Evolutionary conservation across 2,797 vertebrate genomes (phyloP).

Genomic region (Lagocephalus sceleratus): DNA sequence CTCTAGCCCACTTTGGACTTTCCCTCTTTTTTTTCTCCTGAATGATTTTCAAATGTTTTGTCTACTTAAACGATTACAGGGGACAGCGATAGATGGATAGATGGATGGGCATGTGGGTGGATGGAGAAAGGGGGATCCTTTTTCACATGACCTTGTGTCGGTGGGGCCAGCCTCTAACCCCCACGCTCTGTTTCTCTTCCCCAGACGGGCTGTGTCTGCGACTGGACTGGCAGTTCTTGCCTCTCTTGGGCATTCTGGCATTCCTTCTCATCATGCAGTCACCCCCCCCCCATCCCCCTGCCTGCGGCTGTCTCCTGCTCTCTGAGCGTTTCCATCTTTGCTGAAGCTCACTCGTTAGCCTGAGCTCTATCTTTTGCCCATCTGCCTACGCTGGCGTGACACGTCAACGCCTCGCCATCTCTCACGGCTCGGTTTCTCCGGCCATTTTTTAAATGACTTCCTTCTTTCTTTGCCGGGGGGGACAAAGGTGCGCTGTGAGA

Average conservation of each 20-base stretch:
- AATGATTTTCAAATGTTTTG: slow-evolving; percentile 63
- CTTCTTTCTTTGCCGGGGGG: not conserved
- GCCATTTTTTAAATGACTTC: slow-evolving; percentile 5
- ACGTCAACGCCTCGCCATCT: slow-evolving; percentile 16
- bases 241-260: slow-evolving; percentile 91
- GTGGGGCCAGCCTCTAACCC: slow-evolving; percentile 72
- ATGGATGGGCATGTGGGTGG: slow-evolving; percentile 49
- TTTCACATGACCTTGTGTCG: slow-evolving; percentile 87
- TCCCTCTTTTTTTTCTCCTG: slow-evolving; percentile 2
- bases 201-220: slow-evolving; percentile 81
- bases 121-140: slow-evolving; percentile 69
- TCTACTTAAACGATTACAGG: slow-evolving; percentile 72
- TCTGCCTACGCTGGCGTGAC: slow-evolving; percentile 26
- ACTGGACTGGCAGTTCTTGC: slow-evolving; percentile 79
- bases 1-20: not conserved
- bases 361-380: slow-evolving; percentile 34
- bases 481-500: not conserved
- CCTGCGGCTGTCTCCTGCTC: slow-evolving; percentile 64
- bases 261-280: slow-evolving; percentile 66
- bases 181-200: slow-evolving; percentile 59
- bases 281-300: slow-evolving; percentile 51
- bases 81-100: slow-evolving; percentile 59
- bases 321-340: slow-evolving; percentile 63
- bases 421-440: slow-evolving; percentile 8
- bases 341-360: slow-evolving; percentile 37